Evolutionary conservation across 2,888 invertebrate species (phyloP).

Genomic region (Tenthredo scrophulariae): DNA sequence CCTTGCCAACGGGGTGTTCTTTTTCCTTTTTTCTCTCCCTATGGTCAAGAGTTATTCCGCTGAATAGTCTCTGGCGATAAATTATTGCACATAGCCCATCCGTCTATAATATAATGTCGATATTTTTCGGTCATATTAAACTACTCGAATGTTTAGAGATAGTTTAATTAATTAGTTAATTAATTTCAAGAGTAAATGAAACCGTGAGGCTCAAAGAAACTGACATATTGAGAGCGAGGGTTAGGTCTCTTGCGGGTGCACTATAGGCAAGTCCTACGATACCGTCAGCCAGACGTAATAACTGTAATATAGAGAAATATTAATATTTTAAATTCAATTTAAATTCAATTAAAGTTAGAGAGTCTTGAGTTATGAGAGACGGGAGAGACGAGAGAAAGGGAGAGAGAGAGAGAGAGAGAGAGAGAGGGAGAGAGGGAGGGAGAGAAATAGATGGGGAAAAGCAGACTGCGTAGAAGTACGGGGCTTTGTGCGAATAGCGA

Average conservation of each 20-base stretch:
- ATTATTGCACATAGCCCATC: too few relatives aligned
- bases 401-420: background rate
- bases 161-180: slow-evolving; percentile 66
- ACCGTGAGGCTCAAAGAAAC: slow-evolving; percentile 55
- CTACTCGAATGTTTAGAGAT: slow-evolving; percentile 20
- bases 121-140: slow-evolving; percentile 55
- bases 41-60: slow-evolving; percentile 32
- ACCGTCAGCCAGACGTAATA: slow-evolving; percentile 58
- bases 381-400: background rate
- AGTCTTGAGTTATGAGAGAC: slow-evolving; percentile 58
- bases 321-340: slow-evolving; percentile 75
- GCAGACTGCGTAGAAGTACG: slow-evolving; percentile 38
- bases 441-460: background rate
- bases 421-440: background rate
- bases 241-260: background rate
- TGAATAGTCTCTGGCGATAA: slow-evolving; percentile 41
- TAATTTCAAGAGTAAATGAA: slow-evolving; percentile 60
- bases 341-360: slow-evolving; percentile 73
- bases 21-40: background rate
- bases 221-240: background rate
- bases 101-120: too few relatives aligned
- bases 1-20: background rate
- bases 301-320: slow-evolving; percentile 65
- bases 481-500: slow-evolving; percentile 35
- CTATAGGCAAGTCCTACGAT: background rate